These are phyloP conservation scores for Melanotaenia maccullochi DNA, from an alignment of 2,797 vertebrate genomes.

Conservation along the genomic window DNA sequence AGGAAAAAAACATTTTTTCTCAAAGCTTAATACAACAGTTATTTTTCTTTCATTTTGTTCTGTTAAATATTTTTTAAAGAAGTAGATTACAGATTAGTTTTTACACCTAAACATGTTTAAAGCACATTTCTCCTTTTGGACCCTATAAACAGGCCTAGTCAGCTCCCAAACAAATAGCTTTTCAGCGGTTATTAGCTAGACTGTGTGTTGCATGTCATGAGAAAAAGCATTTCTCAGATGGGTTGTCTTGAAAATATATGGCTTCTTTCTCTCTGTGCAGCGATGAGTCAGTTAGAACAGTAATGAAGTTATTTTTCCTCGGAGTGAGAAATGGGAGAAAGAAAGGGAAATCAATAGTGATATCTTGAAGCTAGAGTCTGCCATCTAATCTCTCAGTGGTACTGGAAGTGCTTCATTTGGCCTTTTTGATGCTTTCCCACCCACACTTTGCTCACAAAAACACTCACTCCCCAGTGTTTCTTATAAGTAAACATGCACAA, in stretches of 20 bases:
- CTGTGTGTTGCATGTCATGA: slow-evolving; percentile 54
- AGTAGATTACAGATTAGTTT: neutral
- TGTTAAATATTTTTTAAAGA: slow-evolving; percentile 21
- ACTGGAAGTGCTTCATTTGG: slow-evolving; percentile 86
- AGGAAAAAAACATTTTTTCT: slow-evolving; percentile 45
- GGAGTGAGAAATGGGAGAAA: slow-evolving; percentile 81
- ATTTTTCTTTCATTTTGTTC: slow-evolving; percentile 3
- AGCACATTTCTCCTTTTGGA: slow-evolving; percentile 19
- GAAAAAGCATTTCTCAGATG: slow-evolving; percentile 75
- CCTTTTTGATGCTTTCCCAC: slow-evolving; percentile 78
- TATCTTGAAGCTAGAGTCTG: slow-evolving; percentile 81
- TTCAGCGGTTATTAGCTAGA: slow-evolving; percentile 56
- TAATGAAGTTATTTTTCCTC: slow-evolving; percentile 86
- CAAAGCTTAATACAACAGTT: slow-evolving; percentile 13
- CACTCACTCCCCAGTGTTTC: slow-evolving; percentile 71
- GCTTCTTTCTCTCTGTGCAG: slow-evolving; percentile 69
- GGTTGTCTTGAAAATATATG: slow-evolving; percentile 80
- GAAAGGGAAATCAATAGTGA: slow-evolving; percentile 84
- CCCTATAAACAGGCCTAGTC: slow-evolving; percentile 4
- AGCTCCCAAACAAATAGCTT: slow-evolving; percentile 51
- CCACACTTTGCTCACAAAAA: slow-evolving; percentile 74
- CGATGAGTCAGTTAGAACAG: slow-evolving; percentile 80
- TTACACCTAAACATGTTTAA: slow-evolving; percentile 14
- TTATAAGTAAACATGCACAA: slow-evolving; percentile 75
- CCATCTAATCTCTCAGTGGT: slow-evolving; percentile 81